Base-by-base conservation (phyloP, 2,888 invertebrate genomes). In the Polietes domitor region DNA sequence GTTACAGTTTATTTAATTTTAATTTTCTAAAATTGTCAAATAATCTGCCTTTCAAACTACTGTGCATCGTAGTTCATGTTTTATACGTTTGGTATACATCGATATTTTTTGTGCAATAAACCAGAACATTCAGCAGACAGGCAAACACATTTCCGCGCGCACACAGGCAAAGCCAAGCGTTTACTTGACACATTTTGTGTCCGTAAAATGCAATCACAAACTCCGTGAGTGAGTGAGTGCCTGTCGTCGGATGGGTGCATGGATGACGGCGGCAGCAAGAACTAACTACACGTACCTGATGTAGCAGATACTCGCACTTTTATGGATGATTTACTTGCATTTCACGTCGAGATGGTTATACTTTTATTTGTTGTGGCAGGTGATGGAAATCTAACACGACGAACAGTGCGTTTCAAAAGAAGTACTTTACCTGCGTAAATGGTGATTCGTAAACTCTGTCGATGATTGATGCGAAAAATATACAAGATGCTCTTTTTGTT, bases 61-160 rank as follows among this genome's bases (percentile, higher is more conserved):
- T n/a, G n/a, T n/a, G n/a, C n/a, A n/a, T n/a, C n/a, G n/a, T n/a
- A n/a, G n/a, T n/a, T n/a, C n/a, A n/a, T n/a, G n/a, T n/a, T n/a
- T n/a, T n/a, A n/a, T n/a, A n/a, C n/a, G n/a, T n/a, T n/a, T n/a
- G n/a, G n/a, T n/a, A n/a, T n/a, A n/a, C n/a, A n/a, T n/a, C n/a
- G n/a, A n/a, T n/a, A n/a, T n/a, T n/a, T 72, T 76, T 24, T 65
- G 21, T 65, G 61, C 71, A 71, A 55, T 63, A 72, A 78, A 76
- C 50, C 72, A 58, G 77, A 74, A 74, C 70, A 17, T 70, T 58
- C 53, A 41, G 70, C 43, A 70, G 53, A 71, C 73, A 74, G 15
- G 7, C 77, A 63, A 65, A 80, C 58, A 74, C 47, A 68, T 53
- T 50, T 17, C n/a, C 17, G 70, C 19, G 32, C 76, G 76, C 53